Conservation (phyloP, 2,113 vertebrate species). For the Argyrosomus japonicus region DNA sequence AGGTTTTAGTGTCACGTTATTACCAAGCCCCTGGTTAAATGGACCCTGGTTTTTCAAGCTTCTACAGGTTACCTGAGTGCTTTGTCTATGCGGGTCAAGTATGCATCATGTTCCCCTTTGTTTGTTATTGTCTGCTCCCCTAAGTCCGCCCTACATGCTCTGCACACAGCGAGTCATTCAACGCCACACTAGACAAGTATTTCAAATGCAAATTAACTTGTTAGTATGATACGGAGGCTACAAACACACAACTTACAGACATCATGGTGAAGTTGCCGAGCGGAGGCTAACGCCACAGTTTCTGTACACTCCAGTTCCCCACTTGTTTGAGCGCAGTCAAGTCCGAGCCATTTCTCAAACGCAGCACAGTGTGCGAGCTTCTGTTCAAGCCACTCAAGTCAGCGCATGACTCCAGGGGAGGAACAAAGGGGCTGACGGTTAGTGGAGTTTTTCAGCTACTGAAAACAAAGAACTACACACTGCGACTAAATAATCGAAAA, state of each 20-base stretch:
- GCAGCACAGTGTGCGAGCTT: not conserved
- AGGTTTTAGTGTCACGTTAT: too few relatives aligned
- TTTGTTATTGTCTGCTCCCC: not conserved
- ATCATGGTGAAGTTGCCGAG: conserved; percentile 54
- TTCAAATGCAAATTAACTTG: not conserved
- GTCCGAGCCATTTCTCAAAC: not conserved
- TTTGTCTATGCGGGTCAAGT: too few relatives aligned
- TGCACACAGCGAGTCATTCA: not conserved
- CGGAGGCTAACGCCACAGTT: not conserved
- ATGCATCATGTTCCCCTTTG: not conserved
- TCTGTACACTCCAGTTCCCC: not conserved
- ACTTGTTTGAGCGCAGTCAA: not conserved
- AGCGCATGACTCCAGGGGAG: conserved; percentile 33
- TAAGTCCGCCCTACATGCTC: not conserved
- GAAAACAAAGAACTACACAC: not conserved
- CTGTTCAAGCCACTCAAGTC: not conserved
- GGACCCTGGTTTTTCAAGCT: too few relatives aligned
- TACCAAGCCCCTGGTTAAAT: too few relatives aligned
- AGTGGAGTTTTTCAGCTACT: conserved; percentile 41
- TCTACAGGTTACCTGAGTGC: too few relatives aligned
- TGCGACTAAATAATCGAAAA: not conserved
- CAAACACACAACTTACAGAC: conserved; percentile 60
- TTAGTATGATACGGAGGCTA: not conserved
- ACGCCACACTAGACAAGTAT: not conserved
- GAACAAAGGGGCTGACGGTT: conserved; percentile 47